These are phyloP conservation scores for Rhyacichthys aspro DNA, from an alignment of 2,797 vertebrate species.

Conservation along the genomic window DNA sequence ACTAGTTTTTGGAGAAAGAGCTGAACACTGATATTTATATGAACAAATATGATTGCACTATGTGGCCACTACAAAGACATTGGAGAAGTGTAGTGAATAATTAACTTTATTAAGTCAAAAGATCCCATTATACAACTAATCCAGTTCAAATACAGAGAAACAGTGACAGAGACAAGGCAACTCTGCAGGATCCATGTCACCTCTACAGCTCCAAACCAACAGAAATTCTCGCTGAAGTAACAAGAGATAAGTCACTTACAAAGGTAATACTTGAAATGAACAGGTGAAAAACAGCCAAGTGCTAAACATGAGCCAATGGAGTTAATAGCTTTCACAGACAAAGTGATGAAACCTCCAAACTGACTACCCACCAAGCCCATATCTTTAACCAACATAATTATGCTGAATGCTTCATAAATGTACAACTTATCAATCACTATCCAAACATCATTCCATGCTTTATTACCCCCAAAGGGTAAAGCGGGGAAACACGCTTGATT, in stretches of 20 bases:
- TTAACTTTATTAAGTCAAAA: slow-evolving; percentile 18
- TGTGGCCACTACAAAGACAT: slow-evolving; percentile 4
- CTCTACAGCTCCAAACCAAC: slow-evolving; percentile 8
- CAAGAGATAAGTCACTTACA: not conserved
- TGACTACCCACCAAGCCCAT: slow-evolving; percentile 37
- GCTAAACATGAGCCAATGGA: slow-evolving; percentile 11
- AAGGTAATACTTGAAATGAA: not conserved
- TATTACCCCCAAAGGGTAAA: slow-evolving; percentile 18
- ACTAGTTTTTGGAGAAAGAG: slow-evolving; percentile 3
- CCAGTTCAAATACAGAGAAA: slow-evolving; percentile 19
- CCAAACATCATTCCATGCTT: slow-evolving; percentile 20
- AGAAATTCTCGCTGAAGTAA: slow-evolving; percentile 1
- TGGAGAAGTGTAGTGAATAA: not conserved
- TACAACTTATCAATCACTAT: slow-evolving; percentile 43
- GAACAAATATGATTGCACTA: slow-evolving; percentile 5
- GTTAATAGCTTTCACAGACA: slow-evolving; percentile 24
- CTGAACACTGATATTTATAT: not conserved
- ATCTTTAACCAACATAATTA: slow-evolving; percentile 38
- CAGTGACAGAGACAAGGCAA: slow-evolving; percentile 17
- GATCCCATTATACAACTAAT: slow-evolving; percentile 14
- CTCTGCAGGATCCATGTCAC: slow-evolving; percentile 22
- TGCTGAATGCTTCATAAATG: slow-evolving; percentile 59
- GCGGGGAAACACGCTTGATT: slow-evolving; percentile 24
- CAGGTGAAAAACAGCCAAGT: not conserved
- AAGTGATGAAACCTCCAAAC: slow-evolving; percentile 40